Evolutionary conservation across 2,888 invertebrate species (phyloP).

Genomic region (Elmis aenea): DNA sequence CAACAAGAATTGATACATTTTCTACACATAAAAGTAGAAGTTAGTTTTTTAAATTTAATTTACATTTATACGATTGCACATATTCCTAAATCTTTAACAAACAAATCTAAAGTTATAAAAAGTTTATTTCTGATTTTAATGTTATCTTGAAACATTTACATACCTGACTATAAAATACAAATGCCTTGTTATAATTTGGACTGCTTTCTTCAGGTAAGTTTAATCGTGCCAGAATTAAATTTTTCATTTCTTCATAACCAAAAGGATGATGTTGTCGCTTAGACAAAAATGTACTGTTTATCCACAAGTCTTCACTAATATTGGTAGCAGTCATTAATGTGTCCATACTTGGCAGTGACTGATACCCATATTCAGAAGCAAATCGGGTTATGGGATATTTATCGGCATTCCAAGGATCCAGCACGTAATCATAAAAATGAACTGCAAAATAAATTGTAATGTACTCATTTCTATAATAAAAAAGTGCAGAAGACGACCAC

Average conservation of each 20-base stretch:
- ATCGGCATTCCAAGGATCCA: slow-evolving; percentile 74
- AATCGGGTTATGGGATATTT: slow-evolving; percentile 81
- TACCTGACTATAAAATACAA: slow-evolving; percentile 82
- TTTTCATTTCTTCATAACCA: slow-evolving; percentile 63
- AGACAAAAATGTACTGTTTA: slow-evolving; percentile 57
- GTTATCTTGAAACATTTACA: too few relatives aligned
- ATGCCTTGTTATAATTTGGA: slow-evolving; percentile 57
- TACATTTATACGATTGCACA: too few relatives aligned
- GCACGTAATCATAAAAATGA: slow-evolving; percentile 84
- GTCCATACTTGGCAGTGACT: slow-evolving; percentile 74
- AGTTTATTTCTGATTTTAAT: too few relatives aligned
- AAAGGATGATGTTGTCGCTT: slow-evolving; percentile 84
- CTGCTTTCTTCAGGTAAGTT: slow-evolving; percentile 52
- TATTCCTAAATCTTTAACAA: too few relatives aligned
- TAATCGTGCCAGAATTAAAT: slow-evolving; percentile 60
- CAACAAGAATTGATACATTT: too few relatives aligned
- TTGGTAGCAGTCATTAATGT: slow-evolving; percentile 61
- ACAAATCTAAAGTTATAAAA: too few relatives aligned
- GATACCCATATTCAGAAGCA: slow-evolving; percentile 93
- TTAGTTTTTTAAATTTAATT: too few relatives aligned
- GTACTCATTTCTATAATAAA: too few relatives aligned
- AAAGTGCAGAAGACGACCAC: too few relatives aligned
- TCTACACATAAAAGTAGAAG: too few relatives aligned
- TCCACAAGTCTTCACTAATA: slow-evolving; percentile 47
- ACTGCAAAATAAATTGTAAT: too few relatives aligned